A percentile compares a stretch with the other conserved stretches of the same genome.
Conservation (phyloP, 2,888 invertebrate genomes). For the Thymelicus lineola region DNA sequence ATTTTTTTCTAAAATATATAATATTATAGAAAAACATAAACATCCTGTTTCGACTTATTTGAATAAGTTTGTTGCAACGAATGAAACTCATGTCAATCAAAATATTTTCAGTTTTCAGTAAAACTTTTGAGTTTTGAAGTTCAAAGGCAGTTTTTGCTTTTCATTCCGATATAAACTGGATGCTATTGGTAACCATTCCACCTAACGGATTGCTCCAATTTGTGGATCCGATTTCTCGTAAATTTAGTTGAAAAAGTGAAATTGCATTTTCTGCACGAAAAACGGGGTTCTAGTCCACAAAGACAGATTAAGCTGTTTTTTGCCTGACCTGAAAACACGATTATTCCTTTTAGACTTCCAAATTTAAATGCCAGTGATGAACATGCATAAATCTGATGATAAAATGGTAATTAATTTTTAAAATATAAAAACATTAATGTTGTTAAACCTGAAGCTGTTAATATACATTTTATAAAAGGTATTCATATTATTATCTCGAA, state of each 20-base stretch:
- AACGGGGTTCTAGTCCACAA: slow-evolving; percentile 24
- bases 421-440: no score
- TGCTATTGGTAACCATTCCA: slow-evolving; percentile 36
- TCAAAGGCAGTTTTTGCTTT: slow-evolving; percentile 29
- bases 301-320: slow-evolving; percentile 19
- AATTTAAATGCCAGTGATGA: slow-evolving; percentile 4
- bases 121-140: slow-evolving; percentile 27
- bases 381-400: not conserved
- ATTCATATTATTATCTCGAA: no score
- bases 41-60: not conserved
- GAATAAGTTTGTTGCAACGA: slow-evolving; percentile 2
- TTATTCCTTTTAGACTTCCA: slow-evolving; percentile 9
- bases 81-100: slow-evolving; percentile 26
- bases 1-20: no score
- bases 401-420: no score
- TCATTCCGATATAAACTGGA: slow-evolving; percentile 25
- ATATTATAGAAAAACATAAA: not conserved
- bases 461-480: no score
- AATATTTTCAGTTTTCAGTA: slow-evolving; percentile 23
- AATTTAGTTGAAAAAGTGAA: slow-evolving; percentile 37
- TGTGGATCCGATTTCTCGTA: slow-evolving; percentile 36
- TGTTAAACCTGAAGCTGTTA: no score
- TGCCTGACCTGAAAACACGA: slow-evolving; percentile 26
- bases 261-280: slow-evolving; percentile 34
- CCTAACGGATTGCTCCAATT: slow-evolving; percentile 37